phyloP scores from a whole-genome alignment of 2,888 invertebrate species.

The Lasioglossum lativentre region DNA sequence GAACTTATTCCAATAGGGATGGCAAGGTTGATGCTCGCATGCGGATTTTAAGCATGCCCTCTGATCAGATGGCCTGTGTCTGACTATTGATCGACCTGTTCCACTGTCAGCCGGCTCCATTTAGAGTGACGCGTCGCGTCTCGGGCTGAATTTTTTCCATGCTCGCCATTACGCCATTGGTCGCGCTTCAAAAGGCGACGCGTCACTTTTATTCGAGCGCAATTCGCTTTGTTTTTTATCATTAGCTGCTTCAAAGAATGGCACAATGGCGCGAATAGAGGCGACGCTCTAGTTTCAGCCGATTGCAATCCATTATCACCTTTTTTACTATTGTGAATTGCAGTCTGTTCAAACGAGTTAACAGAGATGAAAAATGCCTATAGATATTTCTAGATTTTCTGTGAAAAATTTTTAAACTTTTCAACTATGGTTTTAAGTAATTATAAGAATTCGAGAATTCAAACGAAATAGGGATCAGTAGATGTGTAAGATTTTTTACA shows the following conservation, averaged over 20 bases:
- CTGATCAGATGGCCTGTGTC: not conserved
- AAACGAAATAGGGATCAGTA: too few relatives aligned
- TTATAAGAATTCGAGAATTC: not conserved
- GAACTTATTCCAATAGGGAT: not conserved
- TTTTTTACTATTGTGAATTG: not conserved
- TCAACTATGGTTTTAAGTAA: too few relatives aligned
- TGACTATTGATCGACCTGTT: constrained; percentile 9
- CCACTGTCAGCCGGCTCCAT: not conserved
- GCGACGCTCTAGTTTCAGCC: not conserved
- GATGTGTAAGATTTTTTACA: too few relatives aligned
- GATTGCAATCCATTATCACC: not conserved
- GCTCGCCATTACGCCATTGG: not conserved
- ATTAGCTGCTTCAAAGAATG: not conserved
- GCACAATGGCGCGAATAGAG: not conserved
- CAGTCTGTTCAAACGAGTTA: not conserved
- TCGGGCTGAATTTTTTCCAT: not conserved
- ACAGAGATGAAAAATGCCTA: not conserved
- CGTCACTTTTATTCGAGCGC: not conserved
- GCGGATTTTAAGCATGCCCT: not conserved
- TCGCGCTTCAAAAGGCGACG: not conserved
- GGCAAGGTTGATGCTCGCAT: not conserved
- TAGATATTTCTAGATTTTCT: too few relatives aligned
- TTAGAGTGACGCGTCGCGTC: not conserved
- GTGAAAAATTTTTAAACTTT: not conserved
- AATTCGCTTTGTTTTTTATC: not conserved